Evolutionary conservation across 1,140 invertebrate genomes (phyloP), one percentile per base, ranked within the genome.

Genomic region (Anoplophora glabripennis): DNA sequence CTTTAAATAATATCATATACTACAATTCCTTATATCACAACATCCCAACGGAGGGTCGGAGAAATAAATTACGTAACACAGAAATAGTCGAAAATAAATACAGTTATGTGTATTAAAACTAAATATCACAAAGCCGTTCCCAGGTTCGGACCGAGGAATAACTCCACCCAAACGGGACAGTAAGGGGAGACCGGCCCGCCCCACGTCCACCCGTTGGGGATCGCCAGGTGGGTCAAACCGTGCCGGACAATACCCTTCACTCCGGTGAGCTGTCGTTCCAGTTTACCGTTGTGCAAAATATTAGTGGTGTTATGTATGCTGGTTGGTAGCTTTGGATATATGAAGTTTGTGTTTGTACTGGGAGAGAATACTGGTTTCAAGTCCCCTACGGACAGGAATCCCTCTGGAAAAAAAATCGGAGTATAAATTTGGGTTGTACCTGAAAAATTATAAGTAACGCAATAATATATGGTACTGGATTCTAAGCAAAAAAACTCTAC

Each of bases 161-260:
- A 60, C 68, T 86, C 83, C 18, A 80, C 81, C 86, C 86, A 91
- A 2, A 90, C 75, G 10, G 89, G 89, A 70, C 84, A 88, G 73
- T 85, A 84, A 45, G 83, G 81, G 18, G 86, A 89, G 1, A 84
- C 87, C 7, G 84, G 78, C 1, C 90, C 90, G 35, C 88, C 89
- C 89, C 88, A 90, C 12, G 80, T 81, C 90, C 90, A 92, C 8
- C 88, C 88, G 38, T 84, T 80, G 1, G 90, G 89, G 53, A 92
- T 92, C 36, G 87, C 87, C n/a, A 90, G 74, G 70, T 89, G 89
- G 55, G 80, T 84, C 18, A 91, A 75, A 0, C 89, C 89, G 17
- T 84, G 79, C 17, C 80, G 76, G 35, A 91, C 78, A n/a, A 87
- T 78, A 14, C 85, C 84, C 34, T 78, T 79, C 33, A 81, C 72